phyloP scores from a whole-genome alignment of 2,888 invertebrate species.

The Dolichomitus sp. region DNA sequence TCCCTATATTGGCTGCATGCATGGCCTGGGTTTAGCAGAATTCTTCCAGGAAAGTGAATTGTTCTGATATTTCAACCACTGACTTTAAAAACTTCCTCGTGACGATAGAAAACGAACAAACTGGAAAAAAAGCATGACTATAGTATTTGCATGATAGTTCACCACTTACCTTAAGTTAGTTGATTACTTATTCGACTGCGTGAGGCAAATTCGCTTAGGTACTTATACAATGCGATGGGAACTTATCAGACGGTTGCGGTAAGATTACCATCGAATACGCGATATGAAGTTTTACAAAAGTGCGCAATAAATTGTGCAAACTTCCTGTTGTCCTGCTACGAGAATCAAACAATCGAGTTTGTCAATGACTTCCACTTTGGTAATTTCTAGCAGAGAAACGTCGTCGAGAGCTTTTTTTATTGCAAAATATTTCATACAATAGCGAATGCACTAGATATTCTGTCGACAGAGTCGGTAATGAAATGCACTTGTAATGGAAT shows the following conservation, averaged over 20 bases:
- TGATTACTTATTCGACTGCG: not conserved
- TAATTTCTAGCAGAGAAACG: not conserved
- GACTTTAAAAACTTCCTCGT: not conserved
- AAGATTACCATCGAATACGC: not conserved
- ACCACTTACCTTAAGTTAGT: not conserved
- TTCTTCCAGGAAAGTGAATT: not conserved
- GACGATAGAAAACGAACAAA: not conserved
- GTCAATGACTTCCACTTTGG: not conserved
- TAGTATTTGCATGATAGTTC: not conserved
- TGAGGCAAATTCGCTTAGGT: not conserved
- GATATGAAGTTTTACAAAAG: not conserved
- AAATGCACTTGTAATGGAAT: not conserved
- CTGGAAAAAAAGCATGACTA: not conserved
- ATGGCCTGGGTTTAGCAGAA: too few species aligned
- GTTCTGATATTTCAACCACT: not conserved
- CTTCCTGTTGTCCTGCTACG: not conserved
- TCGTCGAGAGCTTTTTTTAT: not conserved
- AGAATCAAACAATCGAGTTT: not conserved
- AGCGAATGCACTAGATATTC: not conserved
- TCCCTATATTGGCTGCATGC: too few species aligned
- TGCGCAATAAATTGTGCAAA: conserved; percentile 2
- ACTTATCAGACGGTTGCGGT: not conserved
- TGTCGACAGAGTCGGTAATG: not conserved
- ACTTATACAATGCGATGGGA: not conserved
- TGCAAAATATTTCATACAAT: not conserved